Percentiles rank a stretch among this genome's conserved stretches.
These are phyloP conservation scores for Pogona vitticeps DNA, from an alignment of 2,113 vertebrate genomes.

Conservation along the genomic window DNA sequence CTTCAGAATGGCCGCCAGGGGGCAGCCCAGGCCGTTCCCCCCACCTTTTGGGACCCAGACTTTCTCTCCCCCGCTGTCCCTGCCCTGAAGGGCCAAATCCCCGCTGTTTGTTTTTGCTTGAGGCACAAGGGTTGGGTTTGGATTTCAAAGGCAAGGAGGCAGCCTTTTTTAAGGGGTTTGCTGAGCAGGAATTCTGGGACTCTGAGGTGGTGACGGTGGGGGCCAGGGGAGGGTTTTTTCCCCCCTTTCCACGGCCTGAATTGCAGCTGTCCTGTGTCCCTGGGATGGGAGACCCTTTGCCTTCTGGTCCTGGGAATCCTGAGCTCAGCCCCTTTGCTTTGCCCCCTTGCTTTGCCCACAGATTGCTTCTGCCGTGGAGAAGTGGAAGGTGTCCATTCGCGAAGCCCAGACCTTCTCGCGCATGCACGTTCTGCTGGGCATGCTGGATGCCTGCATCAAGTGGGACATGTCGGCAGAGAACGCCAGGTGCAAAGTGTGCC, in stretches of 20 bases:
- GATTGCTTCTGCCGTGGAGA: slow-evolving; percentile 94
- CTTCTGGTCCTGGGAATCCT: neutral
- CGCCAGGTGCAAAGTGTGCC: slow-evolving; percentile 97
- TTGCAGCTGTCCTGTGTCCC: slow-evolving; percentile 10
- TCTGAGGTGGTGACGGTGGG: slow-evolving; percentile 21
- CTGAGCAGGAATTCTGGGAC: slow-evolving; percentile 12
- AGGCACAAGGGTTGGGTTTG: slow-evolving; percentile 51
- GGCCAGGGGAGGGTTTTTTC: too few relatives aligned
- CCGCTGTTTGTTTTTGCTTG: slow-evolving; percentile 56
- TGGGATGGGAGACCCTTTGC: slow-evolving; percentile 11
- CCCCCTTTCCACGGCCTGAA: neutral
- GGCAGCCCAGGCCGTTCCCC: slow-evolving; percentile 53
- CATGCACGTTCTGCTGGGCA: slow-evolving; percentile 95
- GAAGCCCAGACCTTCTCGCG: slow-evolving; percentile 97
- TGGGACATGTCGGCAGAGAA: slow-evolving; percentile 99
- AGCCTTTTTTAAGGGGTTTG: slow-evolving; percentile 30
- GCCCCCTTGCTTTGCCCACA: slow-evolving; percentile 67
- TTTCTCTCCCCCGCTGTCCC: neutral
- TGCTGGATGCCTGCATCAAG: slow-evolving; percentile 98
- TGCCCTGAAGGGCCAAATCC: slow-evolving; percentile 29
- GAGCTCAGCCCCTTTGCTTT: neutral
- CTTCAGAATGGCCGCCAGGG: slow-evolving; percentile 60
- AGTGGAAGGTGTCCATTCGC: slow-evolving; percentile 91
- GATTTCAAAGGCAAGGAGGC: slow-evolving; percentile 49
- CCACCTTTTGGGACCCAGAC: neutral